Base-by-base conservation (phyloP, 2,113 vertebrate genomes). In the Phycodurus eques region DNA sequence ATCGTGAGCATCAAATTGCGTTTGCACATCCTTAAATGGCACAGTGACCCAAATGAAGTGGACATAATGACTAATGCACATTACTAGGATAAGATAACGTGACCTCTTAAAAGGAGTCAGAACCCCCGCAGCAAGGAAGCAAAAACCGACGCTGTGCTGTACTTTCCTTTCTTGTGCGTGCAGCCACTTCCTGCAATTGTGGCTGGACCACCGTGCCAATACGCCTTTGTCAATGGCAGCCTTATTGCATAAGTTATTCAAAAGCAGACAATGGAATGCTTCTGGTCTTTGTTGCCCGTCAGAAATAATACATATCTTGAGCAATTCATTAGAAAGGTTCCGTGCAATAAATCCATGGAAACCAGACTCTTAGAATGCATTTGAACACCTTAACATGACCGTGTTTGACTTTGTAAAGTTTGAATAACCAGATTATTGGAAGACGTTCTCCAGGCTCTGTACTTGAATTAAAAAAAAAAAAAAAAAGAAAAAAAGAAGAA, bases 181-280 rank as follows among this genome's bases (percentile, higher is more conserved):
- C 76, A 83, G 80, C 46, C 84, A 80, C 83, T 92, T 93, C 92
- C 92, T 79, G 78, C 73, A 76, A 92, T 93, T 92, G 91, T 92
- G 82, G 70, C 85, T 73, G 17, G 63, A 76, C 66, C 33, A 22
- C n/a, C n/a, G 5, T 78, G 79, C 79, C 80, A 80, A 70, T 46
- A 11, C 65, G 68, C 80, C 72, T 72, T 63, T 14, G 43, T 20
- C 51, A 78, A 90, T 88, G 90, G 89, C 82, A 76, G 81, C 31
- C 67, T 78, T 85, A 84, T 84, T 81, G 47, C 65, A 54, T 77
- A 15, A 79, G 81, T 88, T 79, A 83, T 89, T 83, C 65, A 71
- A 80, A 80, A 80, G 75, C n/a, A 75, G 51, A 84, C 72, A 88
- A 86, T 80, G 2, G 56, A n/a, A 54, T 19, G 20, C 44, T 46